phyloP scores from a whole-genome alignment of 2,888 invertebrate genomes.

The Gastrophysa polygoni region DNA sequence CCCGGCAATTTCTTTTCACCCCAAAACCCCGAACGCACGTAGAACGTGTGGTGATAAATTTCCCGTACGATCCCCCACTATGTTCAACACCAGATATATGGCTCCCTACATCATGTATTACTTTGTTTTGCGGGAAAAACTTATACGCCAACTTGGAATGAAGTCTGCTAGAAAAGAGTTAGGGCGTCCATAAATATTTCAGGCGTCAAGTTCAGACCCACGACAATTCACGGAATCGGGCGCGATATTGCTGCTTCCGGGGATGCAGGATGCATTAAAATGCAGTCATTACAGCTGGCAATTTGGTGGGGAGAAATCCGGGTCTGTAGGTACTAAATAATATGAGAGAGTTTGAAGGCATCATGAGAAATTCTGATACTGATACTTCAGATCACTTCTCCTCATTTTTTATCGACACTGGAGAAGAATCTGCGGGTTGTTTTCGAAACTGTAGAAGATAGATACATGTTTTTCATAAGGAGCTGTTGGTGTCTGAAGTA shows the following conservation, averaged over 20 bases:
- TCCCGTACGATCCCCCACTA: conserved; percentile 38
- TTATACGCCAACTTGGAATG: conserved; percentile 51
- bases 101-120: conserved; percentile 52
- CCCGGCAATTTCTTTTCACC: not conserved
- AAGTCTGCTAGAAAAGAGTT: conserved; percentile 50
- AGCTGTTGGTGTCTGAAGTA: too few relatives aligned
- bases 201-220: conserved; percentile 51
- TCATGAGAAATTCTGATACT: too few relatives aligned
- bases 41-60: conserved; percentile 37
- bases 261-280: conserved; percentile 23
- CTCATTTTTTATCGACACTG: too few relatives aligned
- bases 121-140: conserved; percentile 51
- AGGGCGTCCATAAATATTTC: conserved; percentile 53
- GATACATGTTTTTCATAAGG: too few relatives aligned
- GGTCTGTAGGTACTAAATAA: too few relatives aligned
- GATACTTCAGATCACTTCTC: too few relatives aligned
- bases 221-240: conserved; percentile 42
- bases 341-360: too few relatives aligned
- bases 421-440: too few relatives aligned
- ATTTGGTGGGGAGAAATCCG: not conserved
- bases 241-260: conserved; percentile 20
- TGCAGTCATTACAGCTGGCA: conserved; percentile 14
- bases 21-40: conserved; percentile 6
- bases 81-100: conserved; percentile 47
- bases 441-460: too few relatives aligned